phyloP scores from a whole-genome alignment of 2,113 vertebrate species.

The Elgaria multicarinata region DNA sequence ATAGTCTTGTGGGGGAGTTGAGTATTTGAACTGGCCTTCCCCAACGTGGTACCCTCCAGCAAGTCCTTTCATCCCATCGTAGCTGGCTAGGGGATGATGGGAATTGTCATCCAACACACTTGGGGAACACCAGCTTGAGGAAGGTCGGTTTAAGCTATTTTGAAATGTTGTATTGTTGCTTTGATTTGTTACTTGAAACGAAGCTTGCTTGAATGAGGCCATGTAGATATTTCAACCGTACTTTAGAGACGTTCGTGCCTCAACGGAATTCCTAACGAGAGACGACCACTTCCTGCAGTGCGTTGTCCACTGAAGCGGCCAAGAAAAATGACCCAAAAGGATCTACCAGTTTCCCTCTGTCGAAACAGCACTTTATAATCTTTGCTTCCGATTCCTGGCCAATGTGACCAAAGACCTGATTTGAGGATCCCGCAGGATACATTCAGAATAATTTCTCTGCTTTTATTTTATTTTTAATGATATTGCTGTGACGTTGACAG shows the following conservation, averaged over 20 bases:
- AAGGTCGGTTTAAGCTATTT: background rate
- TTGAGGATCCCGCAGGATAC: fast-evolving
- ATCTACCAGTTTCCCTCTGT: conserved; percentile 4
- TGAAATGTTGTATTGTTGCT: conserved; percentile 9
- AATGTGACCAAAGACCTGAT: conserved; percentile 56
- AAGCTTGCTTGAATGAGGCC: background rate
- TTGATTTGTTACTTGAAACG: background rate
- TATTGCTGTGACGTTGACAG: background rate
- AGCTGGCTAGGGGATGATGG: background rate
- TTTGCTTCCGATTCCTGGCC: background rate
- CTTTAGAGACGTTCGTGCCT: background rate
- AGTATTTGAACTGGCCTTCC: background rate
- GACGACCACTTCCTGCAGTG: fast-evolving
- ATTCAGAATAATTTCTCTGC: background rate
- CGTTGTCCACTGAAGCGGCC: background rate
- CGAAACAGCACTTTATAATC: conserved; percentile 55
- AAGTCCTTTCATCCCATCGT: background rate
- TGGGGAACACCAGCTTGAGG: too few species aligned
- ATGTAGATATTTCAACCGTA: background rate
- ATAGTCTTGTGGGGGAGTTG: background rate
- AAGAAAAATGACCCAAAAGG: background rate
- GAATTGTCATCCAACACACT: background rate
- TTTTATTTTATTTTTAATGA: too few species aligned
- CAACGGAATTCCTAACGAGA: fast-evolving
- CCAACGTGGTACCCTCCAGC: background rate